Base-by-base conservation (phyloP, 2,113 vertebrate species). In the Theristicus caerulescens region DNA sequence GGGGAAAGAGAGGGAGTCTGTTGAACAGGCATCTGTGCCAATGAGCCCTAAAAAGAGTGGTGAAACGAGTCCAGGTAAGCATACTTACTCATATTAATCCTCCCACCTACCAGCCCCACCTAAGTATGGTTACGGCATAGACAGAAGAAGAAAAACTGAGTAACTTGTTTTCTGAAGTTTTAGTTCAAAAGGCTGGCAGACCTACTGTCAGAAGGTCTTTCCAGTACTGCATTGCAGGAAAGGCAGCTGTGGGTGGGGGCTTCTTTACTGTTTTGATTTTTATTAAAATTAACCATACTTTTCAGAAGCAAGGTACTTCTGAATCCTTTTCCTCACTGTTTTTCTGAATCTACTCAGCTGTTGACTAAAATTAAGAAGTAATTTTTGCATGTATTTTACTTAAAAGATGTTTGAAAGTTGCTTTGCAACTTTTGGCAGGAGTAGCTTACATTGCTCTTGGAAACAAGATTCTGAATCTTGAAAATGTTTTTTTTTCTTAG, bases 1-100 rank as follows among this genome's bases (percentile, higher is more conserved):
- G 88, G 99, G 99, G 38, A 99, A 99, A 88, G 99, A 99, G 70
- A 99, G 98, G 74, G 99, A 99, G 12, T 54, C 93, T 4, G 96
- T 81, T 1, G 99, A 99, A 51, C 98, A 98, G 55, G 93, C 97
- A 3, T 90, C 98, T 42, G 98, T 98, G 13, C 99, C 99, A 0
- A 97, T 99, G 98, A 99, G 99, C 88, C 99, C 99, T 86, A 99
- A 99, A 97, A 99, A 99, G 92, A 97, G 97, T 64, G 97, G 86
- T 10, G 99, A 99, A 72, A 70, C 97, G 27, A 99, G 98, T 96
- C 95, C 99, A 96, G 99, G 99, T 99, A 98, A 27, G 96, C 32
- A 49, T 32, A 3, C 18, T 47, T 26, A 25, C 10, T 79, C 13
- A 7, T 71, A 0, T 82, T 62, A 36, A 42, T 46, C 24, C 16